Evolutionary conservation across 1,140 invertebrate genomes (phyloP).

Genomic region (Sinonovacula constricta): DNA sequence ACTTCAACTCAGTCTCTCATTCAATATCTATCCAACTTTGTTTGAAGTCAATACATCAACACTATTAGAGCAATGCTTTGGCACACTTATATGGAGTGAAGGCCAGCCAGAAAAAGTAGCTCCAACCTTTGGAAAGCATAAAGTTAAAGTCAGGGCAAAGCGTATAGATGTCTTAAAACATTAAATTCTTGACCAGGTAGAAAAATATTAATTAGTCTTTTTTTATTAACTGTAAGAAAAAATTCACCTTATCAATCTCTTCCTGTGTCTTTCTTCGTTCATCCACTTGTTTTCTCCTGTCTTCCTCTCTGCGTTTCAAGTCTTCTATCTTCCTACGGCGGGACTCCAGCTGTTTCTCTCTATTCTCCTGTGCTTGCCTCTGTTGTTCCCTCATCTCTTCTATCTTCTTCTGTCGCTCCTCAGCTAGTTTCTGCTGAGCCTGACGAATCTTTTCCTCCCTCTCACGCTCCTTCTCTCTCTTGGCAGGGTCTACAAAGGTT

Average conservation of each 20-base stretch:
- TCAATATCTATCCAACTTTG: no score
- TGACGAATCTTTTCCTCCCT: constrained; percentile 69
- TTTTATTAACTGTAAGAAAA: not conserved
- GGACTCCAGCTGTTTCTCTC: constrained; percentile 71
- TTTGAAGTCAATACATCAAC: no score
- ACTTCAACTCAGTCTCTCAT: no score
- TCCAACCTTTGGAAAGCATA: no score
- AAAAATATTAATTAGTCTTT: no score
- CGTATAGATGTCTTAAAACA: not conserved
- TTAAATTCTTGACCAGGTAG: not conserved
- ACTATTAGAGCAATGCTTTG: no score
- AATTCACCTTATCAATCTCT: constrained; percentile 65
- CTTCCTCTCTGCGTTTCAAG: constrained; percentile 68
- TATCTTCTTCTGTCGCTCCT: constrained; percentile 71
- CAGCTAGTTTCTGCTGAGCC: constrained; percentile 66
- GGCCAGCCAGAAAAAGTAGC: no score
- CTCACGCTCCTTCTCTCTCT: constrained; percentile 70
- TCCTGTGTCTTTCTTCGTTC: constrained; percentile 68
- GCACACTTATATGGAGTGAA: no score
- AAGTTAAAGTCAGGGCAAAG: not conserved
- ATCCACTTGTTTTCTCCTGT: constrained; percentile 70
- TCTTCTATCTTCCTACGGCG: constrained; percentile 73
- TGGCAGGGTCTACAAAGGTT: constrained; percentile 62
- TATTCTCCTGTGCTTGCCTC: constrained; percentile 70
- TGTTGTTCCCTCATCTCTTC: constrained; percentile 74